Evolutionary conservation across 1,140 invertebrate genomes (phyloP).

Genomic region (Plectrocnemia conspersa): DNA sequence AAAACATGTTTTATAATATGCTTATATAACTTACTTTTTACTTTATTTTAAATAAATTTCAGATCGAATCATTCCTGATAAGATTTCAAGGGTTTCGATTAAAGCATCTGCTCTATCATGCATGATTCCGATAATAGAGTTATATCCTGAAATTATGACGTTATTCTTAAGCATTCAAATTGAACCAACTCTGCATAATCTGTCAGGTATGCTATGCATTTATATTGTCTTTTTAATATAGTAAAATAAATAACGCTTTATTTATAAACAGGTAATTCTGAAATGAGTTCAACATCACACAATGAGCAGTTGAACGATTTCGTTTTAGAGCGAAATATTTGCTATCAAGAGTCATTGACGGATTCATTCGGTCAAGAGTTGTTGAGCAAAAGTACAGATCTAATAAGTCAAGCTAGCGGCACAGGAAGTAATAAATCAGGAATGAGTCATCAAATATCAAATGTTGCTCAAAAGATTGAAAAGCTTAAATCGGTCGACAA

Average conservation of each 20-base stretch:
- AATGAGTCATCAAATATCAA: conserved; percentile 40
- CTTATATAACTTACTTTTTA: not conserved
- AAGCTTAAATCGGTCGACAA: conserved; percentile 41
- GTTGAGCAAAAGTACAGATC: conserved; percentile 43
- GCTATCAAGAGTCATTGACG: conserved; percentile 50
- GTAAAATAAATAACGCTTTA: conserved; percentile 1
- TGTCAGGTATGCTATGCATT: conserved; percentile 40
- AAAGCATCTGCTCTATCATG: conserved; percentile 77
- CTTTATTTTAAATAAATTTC: conserved; percentile 9
- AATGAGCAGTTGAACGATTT: conserved; percentile 49
- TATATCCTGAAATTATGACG: conserved; percentile 68
- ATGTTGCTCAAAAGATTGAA: conserved; percentile 26
- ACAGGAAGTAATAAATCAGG: conserved; percentile 36
- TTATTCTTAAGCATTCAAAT: conserved; percentile 56
- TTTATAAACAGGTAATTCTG: conserved; percentile 36
- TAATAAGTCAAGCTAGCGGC: conserved; percentile 36
- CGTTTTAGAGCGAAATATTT: conserved; percentile 49
- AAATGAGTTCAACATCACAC: conserved; percentile 37
- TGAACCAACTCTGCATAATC: conserved; percentile 45
- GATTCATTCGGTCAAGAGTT: conserved; percentile 47
- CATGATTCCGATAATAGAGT: conserved; percentile 60
- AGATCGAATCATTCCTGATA: conserved; percentile 46
- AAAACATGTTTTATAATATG: not conserved
- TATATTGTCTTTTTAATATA: conserved; percentile 7
- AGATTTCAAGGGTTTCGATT: conserved; percentile 72